Base-by-base conservation (phyloP, 1,140 invertebrate species). In the Calliphora vicina region DNA sequence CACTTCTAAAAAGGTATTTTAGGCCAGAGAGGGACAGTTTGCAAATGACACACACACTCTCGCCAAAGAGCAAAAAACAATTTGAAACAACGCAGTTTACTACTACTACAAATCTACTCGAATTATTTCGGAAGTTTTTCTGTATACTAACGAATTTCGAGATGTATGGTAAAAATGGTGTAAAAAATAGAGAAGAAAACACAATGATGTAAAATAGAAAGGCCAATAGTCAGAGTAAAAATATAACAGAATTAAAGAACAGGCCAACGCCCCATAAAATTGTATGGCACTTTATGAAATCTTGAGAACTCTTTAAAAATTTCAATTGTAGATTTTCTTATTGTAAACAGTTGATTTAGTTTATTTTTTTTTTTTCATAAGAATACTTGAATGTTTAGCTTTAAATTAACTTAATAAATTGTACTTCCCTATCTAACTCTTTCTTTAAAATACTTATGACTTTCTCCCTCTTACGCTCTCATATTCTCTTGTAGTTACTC, bases 191-290 rank as follows among this genome's bases (percentile, higher is more conserved):
- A 78, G 74, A 78, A 78, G 42, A 29, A 74, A 27, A 78, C 12
- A 43, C 35, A 43, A 78, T 15, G 42, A 78, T 78, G 74, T 78
- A 78, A 78, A 78, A 78, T 78, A 78, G 74, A 78, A 78, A 78
- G 74, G 9, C 8, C 73, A 78, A 78, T 78, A 78, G 74, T 45
- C 35, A n/a, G 23, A 67, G 61, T 12, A 50, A 50, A 17, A 15
- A 50, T 50, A 50, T 50, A 50, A 50, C 12, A 50, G 17, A 50
- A 15, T 12, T 13, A 13, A 17, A 50, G 15, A 50, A 9, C n/a
- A 67, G 74, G 74, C 74, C 74, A 78, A 78, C 74, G 74, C 74
- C 74, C 35, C 35, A 43, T 35, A 74, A 35, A 12, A 50, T 50
- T 0, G 4, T 12, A n/a, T n/a, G 12, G 1, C 3, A 50, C 15